Evolutionary conservation across 2,797 vertebrate species (phyloP).

Genomic region (Delichon dasypus): DNA sequence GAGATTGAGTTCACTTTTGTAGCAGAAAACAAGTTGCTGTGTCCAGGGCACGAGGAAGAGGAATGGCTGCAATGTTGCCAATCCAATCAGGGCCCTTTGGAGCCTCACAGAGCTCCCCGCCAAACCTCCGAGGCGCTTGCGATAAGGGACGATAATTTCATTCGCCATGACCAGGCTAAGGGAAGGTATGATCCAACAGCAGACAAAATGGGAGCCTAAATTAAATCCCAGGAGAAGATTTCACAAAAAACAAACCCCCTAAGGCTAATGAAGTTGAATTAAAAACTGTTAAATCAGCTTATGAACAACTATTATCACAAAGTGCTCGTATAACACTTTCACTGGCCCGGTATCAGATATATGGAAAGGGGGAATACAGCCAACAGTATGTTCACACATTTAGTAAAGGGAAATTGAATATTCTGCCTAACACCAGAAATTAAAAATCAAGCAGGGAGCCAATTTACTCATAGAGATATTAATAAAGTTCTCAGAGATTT

Average conservation of each 20-base stretch:
- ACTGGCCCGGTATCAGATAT: constrained; percentile 48
- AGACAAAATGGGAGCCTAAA: constrained; percentile 50
- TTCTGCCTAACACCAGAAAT: constrained; percentile 63
- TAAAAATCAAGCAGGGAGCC: constrained; percentile 63
- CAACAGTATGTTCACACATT: constrained; percentile 38
- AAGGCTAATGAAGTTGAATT: constrained; percentile 71
- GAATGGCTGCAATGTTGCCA: constrained; percentile 36
- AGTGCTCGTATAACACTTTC: constrained; percentile 51
- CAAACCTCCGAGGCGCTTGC: constrained; percentile 1
- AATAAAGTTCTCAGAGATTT: constrained; percentile 54
- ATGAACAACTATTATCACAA: constrained; percentile 52
- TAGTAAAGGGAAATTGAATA: constrained; percentile 42
- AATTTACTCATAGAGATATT: constrained; percentile 52
- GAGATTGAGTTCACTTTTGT: constrained; percentile 48
- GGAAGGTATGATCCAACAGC: constrained; percentile 8
- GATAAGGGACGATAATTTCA: constrained; percentile 32
- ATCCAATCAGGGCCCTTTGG: constrained; percentile 33
- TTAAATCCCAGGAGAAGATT: constrained; percentile 43
- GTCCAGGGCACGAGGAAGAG: constrained; percentile 35
- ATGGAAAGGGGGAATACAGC: constrained; percentile 45
- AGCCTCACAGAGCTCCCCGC: neutral
- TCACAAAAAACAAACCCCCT: constrained; percentile 32
- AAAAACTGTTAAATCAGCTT: constrained; percentile 68
- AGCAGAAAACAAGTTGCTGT: constrained; percentile 48
- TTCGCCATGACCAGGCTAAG: neutral